Conservation (phyloP, 2,888 invertebrate genomes). For the Antheraea assamensis region DNA sequence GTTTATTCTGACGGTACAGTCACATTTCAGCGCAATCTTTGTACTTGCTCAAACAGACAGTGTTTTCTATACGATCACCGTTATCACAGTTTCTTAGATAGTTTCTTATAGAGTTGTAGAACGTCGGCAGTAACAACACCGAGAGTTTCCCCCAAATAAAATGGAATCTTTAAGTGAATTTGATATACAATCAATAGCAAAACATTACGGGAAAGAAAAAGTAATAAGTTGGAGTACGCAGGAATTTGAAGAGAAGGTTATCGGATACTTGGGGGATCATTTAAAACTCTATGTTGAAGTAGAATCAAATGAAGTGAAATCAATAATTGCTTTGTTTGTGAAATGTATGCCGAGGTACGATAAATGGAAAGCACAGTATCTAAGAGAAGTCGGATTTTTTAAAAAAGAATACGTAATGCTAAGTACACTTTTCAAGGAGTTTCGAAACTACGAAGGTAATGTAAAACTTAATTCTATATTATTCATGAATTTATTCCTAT, state of each 20-base stretch:
- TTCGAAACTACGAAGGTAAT: slow-evolving; percentile 55
- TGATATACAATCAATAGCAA: slow-evolving; percentile 52
- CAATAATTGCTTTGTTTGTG: slow-evolving; percentile 75
- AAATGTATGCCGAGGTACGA: slow-evolving; percentile 82
- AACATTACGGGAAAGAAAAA: slow-evolving; percentile 42
- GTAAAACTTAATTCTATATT: slow-evolving; percentile 7
- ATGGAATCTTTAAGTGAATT: slow-evolving; percentile 54
- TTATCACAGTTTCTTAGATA: slow-evolving; percentile 17
- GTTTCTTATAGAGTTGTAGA: slow-evolving; percentile 6
- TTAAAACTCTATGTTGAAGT: slow-evolving; percentile 53
- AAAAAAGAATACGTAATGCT: slow-evolving; percentile 65
- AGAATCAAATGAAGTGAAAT: slow-evolving; percentile 34
- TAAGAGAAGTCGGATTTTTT: slow-evolving; percentile 59
- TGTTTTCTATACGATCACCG: slow-evolving; percentile 2
- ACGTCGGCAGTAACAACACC: slow-evolving; percentile 5
- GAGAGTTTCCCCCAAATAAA: slow-evolving; percentile 8
- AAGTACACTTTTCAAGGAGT: slow-evolving; percentile 55
- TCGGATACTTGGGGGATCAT: slow-evolving; percentile 71
- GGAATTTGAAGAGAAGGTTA: slow-evolving; percentile 54
- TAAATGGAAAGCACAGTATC: slow-evolving; percentile 67
- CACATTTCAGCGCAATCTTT: slow-evolving; percentile 2
- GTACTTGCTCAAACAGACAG: slow-evolving; percentile 8
- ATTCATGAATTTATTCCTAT: background rate
- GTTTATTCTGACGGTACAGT: slow-evolving; percentile 5
- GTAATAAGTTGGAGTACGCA: slow-evolving; percentile 49